Evolutionary conservation across 2,113 vertebrate genomes (phyloP), one percentile per base, ranked within the genome.

Genomic region (Otolemur garnettii): DNA sequence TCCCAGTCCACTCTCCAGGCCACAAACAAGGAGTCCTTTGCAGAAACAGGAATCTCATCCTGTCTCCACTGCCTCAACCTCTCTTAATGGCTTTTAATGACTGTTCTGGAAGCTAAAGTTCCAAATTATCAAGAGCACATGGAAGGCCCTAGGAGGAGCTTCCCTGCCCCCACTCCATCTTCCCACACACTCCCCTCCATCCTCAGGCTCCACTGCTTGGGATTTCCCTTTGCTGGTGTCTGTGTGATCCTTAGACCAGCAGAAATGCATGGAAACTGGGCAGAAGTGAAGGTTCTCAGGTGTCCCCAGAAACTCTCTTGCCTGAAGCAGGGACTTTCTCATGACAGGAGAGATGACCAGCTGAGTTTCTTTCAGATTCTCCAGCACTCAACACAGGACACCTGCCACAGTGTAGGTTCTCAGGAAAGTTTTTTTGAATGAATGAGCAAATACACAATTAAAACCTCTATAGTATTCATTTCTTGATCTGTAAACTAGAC

Each of bases 291-390:
- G 11, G 57, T 71, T 66, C 7, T n/a, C 59, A 59, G 5, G 35
- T 80, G 28, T 28, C 1, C 7, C 2, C 10, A n/a, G 45, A 60
- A 87, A 35, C 15, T n/a, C 5, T 28, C 14, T 42, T 45, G 9
- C 24, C 24, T 2, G 50, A 62, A 35, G 59, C 9, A 84, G 2
- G 17, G 7, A 22, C 22, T 72, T 53, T 50, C 2, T 35, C 30
- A 1, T 60, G 42, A 72, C 55, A 24, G 10, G 24, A 45, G 12
- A 4, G 3, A 11, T 3, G 12, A n/a, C 8, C 2, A 1, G 8
- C 53, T 89, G 45, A 42, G 3, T 60, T 91, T 74, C 2, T 83
- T 84, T 78, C 7, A 60, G 64, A 62, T 9, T 83, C 30, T 45
- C 35, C 11, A 53, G 35, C 22, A 68, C 62, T 85, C 35, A 72